Evolutionary conservation across 2,888 invertebrate genomes (phyloP).

Genomic region (Oligia latruncula): DNA sequence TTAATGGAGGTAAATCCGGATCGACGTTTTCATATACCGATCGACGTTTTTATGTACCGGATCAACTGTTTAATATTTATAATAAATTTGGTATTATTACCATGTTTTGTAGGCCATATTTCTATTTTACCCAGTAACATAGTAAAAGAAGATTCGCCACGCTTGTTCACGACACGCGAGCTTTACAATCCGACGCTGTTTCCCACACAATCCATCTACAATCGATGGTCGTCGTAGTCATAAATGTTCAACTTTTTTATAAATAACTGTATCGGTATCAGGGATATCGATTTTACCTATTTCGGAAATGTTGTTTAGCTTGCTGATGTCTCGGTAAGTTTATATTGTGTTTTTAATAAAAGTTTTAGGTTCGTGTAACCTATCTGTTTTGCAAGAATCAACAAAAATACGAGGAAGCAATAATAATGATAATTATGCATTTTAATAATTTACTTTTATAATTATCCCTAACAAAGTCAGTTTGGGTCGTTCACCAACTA

Average conservation of each 20-base stretch:
- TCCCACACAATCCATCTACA: conserved; percentile 59
- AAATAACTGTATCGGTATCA: conserved; percentile 43
- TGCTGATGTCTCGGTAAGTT: conserved; percentile 55
- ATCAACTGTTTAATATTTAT: conserved; percentile 1
- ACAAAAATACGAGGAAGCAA: not conserved
- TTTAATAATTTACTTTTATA: not conserved
- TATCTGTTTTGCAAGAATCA: not conserved
- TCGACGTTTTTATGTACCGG: not conserved
- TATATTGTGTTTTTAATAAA: conserved; percentile 12
- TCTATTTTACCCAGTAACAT: conserved; percentile 50
- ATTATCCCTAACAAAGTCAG: not conserved
- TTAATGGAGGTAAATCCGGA: not conserved
- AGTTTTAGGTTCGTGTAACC: not conserved
- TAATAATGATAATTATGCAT: not conserved
- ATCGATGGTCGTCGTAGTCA: conserved; percentile 52
- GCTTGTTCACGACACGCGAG: conserved; percentile 65
- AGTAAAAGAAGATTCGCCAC: conserved; percentile 46
- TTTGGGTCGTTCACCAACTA: conserved; percentile 8
- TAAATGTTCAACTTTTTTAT: conserved; percentile 34
- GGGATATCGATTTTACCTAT: conserved; percentile 44
- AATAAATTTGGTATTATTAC: not conserved
- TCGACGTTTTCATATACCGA: conserved; percentile 1
- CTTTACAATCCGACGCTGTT: conserved; percentile 51
- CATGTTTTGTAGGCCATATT: conserved; percentile 34
- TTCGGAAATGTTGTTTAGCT: conserved; percentile 24